Percentiles rank a stretch among this genome's conserved stretches.
phyloP scores from a whole-genome alignment of 2,113 vertebrate genomes.

The Passer montanus region DNA sequence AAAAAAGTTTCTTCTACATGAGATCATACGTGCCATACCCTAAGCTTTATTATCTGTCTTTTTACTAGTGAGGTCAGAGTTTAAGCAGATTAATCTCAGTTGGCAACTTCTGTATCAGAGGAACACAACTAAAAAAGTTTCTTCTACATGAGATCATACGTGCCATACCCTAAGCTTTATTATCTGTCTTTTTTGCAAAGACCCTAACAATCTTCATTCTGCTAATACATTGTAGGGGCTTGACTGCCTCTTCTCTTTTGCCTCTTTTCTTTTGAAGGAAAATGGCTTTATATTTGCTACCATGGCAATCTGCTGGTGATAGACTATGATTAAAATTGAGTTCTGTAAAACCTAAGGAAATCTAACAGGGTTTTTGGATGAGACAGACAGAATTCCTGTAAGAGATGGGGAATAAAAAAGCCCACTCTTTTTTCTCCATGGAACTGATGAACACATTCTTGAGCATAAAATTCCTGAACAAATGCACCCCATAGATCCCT shows the following conservation, averaged over 20 bases:
- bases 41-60: too few relatives aligned
- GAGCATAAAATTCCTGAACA: not conserved
- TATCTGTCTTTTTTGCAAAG: not conserved
- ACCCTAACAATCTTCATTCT: not conserved
- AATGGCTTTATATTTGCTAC: not conserved
- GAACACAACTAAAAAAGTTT: not conserved
- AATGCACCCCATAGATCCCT: not conserved
- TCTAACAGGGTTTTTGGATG: not conserved
- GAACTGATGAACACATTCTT: not conserved
- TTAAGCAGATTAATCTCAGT: not conserved
- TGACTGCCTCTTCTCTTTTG: not conserved
- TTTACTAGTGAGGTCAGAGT: not conserved
- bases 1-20: not conserved
- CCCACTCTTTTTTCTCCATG: not conserved
- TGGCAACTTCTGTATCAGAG: not conserved
- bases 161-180: not conserved
- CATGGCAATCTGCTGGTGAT: not conserved
- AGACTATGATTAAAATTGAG: not conserved
- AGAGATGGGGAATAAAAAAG: not conserved
- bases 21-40: not conserved
- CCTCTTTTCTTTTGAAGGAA: not conserved
- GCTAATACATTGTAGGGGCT: not conserved
- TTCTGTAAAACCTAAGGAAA: not conserved
- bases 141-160: not conserved
- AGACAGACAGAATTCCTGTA: not conserved